Conservation (phyloP, 2,888 invertebrate species). For the Hermaeophaga mercurialis region DNA sequence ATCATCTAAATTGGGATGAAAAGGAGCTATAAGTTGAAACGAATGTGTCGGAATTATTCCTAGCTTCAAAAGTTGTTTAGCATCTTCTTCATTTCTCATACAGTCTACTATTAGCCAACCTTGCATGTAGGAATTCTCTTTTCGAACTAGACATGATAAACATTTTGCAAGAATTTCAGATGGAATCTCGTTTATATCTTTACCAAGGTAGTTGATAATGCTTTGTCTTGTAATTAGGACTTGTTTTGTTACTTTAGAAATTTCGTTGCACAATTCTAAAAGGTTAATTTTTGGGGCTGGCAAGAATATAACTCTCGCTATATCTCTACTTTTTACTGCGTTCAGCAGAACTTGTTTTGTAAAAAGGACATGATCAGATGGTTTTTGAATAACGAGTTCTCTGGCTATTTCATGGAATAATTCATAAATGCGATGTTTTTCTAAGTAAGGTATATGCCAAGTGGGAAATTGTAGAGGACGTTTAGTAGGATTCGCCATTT, state of each 20-base stretch:
- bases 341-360: constrained; percentile 64
- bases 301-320: constrained; percentile 63
- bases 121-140: constrained; percentile 25
- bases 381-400: constrained; percentile 65
- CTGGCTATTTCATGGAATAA: constrained; percentile 68
- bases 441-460: constrained; percentile 67
- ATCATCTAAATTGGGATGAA: constrained; percentile 49
- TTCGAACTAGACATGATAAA: constrained; percentile 50
- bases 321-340: constrained; percentile 59
- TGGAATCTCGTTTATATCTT: constrained; percentile 22
- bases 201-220: constrained; percentile 23
- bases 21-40: constrained; percentile 57
- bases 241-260: constrained; percentile 49
- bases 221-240: constrained; percentile 42
- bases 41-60: constrained; percentile 62
- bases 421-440: constrained; percentile 68
- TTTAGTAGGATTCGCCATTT: constrained; percentile 31
- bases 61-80: constrained; percentile 54
- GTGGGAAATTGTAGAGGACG: constrained; percentile 54
- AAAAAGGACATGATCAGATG: constrained; percentile 67
- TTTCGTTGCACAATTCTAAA: constrained; percentile 48
- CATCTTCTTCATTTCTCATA: constrained; percentile 58
- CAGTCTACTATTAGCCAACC: constrained; percentile 55
- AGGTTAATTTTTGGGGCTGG: constrained; percentile 60
- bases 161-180: constrained; percentile 48